A percentile compares a stretch with the other conserved stretches of the same genome.
These are phyloP conservation scores for Erynnis tages DNA, from an alignment of 2,888 invertebrate species.

Conservation along the genomic window DNA sequence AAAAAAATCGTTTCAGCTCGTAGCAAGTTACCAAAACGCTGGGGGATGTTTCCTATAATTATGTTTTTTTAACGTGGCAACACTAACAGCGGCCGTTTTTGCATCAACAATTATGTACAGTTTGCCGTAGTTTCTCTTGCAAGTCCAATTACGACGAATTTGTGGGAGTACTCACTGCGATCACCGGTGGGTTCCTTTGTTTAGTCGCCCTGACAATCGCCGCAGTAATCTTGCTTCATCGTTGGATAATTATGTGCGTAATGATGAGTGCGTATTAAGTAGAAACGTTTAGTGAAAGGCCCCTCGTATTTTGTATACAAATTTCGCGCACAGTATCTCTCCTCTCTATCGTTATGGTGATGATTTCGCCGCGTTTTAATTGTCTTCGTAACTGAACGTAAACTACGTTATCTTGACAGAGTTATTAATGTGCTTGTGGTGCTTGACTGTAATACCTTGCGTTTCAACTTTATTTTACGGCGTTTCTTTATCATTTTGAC, in stretches of 20 bases:
- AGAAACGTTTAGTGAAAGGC: conserved; percentile 51
- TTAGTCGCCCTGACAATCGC: conserved; percentile 62
- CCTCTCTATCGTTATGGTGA: not conserved
- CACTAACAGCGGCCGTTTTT: conserved; percentile 59
- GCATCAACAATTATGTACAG: conserved; percentile 77
- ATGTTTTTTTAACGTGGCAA: not conserved
- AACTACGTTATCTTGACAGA: too few species aligned
- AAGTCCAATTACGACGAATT: conserved; percentile 69
- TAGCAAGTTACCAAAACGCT: too few species aligned
- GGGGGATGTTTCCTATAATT: too few species aligned
- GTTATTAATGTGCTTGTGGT: not conserved
- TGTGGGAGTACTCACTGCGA: conserved; percentile 61
- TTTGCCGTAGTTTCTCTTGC: conserved; percentile 71
- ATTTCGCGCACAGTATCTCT: conserved; percentile 5
- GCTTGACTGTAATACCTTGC: too few species aligned
- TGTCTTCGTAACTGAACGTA: too few species aligned
- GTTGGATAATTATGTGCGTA: conserved; percentile 50
- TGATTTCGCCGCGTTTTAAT: too few species aligned
- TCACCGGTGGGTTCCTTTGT: conserved; percentile 62
- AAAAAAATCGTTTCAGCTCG: too few species aligned
- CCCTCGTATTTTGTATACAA: conserved; percentile 34
- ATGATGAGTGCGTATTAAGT: conserved; percentile 52
- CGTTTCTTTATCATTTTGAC: too few species aligned
- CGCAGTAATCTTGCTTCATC: conserved; percentile 48
- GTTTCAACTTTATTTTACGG: too few species aligned